Percentiles rank a stretch among this genome's conserved stretches.
Conservation (phyloP, 2,797 vertebrate genomes). For the Halcyon smyrnensis region DNA sequence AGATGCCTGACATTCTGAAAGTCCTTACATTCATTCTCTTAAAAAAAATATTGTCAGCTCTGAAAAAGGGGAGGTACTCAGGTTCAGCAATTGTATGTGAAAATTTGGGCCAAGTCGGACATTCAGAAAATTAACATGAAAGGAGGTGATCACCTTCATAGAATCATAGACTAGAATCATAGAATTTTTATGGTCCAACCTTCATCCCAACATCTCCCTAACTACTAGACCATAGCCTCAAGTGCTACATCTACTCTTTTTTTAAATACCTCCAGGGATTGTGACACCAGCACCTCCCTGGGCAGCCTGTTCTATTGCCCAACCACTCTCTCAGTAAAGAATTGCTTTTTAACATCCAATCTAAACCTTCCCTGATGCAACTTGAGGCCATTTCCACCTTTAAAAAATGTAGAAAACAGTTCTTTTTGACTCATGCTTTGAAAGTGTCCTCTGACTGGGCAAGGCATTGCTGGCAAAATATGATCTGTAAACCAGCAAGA, state of each 20-base stretch:
- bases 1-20: background rate
- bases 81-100: background rate
- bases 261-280: too few species aligned
- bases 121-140: background rate
- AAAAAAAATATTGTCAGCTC: background rate
- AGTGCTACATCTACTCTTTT: too few species aligned
- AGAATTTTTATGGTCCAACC: too few species aligned
- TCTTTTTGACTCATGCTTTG: background rate
- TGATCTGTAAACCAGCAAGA: background rate
- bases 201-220: too few species aligned
- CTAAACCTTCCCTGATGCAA: too few species aligned
- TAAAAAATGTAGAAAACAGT: background rate
- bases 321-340: too few species aligned
- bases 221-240: too few species aligned
- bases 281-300: too few species aligned
- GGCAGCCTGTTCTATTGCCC: too few species aligned
- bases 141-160: background rate
- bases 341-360: too few species aligned
- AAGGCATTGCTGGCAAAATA: background rate
- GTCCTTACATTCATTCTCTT: background rate
- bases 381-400: background rate
- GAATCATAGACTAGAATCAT: too few species aligned
- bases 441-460: background rate
- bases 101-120: background rate
- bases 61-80: background rate